Percentiles rank a stretch among this genome's conserved stretches.
Conservation (phyloP, 53 echinoderm and acorn worm species). For the Luidia sarsii region DNA sequence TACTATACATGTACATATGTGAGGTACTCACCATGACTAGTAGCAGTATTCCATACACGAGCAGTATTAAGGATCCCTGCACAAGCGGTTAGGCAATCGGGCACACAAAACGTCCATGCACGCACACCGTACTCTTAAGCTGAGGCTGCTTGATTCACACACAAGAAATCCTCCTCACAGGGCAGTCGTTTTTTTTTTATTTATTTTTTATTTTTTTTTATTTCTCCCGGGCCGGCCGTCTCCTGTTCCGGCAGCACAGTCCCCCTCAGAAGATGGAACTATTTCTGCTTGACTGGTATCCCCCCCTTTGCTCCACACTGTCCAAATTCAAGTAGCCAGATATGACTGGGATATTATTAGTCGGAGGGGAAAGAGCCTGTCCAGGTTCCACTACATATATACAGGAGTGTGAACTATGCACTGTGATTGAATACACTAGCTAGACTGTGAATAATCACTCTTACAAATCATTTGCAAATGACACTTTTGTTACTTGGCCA, state of each 20-base stretch:
- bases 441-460: conserved; percentile 59
- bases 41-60: too few relatives aligned
- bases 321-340: too few relatives aligned
- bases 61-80: too few relatives aligned
- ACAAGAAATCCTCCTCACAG: background rate
- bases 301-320: too few relatives aligned
- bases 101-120: too few relatives aligned
- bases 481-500: conserved; percentile 79
- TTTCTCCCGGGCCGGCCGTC: background rate
- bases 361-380: too few relatives aligned
- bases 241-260: too few relatives aligned
- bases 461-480: conserved; percentile 72
- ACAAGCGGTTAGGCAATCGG: too few relatives aligned
- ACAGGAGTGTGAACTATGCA: conserved; percentile 28
- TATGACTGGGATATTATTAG: too few relatives aligned
- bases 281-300: too few relatives aligned
- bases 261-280: too few relatives aligned
- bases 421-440: conserved; percentile 49
- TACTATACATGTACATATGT: background rate
- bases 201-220: background rate
- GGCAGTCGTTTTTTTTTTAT: background rate
- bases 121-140: background rate
- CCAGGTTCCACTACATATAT: background rate
- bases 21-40: conserved; percentile 37
- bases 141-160: conserved; percentile 9